phyloP scores from a whole-genome alignment of 2,797 vertebrate genomes.

The Pempheris klunzingeri region DNA sequence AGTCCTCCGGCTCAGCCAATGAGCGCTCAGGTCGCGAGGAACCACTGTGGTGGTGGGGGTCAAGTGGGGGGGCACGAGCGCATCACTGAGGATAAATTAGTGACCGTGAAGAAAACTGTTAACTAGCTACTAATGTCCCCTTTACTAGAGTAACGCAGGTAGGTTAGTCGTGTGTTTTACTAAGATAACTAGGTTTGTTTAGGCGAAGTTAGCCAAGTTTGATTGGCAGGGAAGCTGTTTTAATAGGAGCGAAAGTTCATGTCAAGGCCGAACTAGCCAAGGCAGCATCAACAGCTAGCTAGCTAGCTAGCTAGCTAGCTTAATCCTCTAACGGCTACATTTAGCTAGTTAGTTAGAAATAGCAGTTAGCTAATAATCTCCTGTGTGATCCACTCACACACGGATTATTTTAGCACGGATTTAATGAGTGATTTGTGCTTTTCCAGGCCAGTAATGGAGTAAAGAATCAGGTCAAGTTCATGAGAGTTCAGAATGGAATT shows the following conservation, averaged over 20 bases:
- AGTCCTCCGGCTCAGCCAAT: constrained; percentile 58
- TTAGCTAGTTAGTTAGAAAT: not conserved
- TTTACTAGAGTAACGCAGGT: constrained; percentile 22
- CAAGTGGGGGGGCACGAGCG: not conserved
- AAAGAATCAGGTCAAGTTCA: constrained; percentile 58
- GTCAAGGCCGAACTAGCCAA: constrained; percentile 8
- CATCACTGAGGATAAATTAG: not conserved
- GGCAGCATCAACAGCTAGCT: not conserved
- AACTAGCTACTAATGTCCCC: not conserved
- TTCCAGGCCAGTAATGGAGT: constrained; percentile 62
- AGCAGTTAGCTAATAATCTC: not conserved
- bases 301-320: constrained; percentile 46
- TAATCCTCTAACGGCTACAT: constrained; percentile 28
- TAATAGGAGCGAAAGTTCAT: not conserved
- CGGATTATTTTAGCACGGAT: no score
- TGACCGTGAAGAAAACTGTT: not conserved
- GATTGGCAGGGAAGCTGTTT: rapidly evolving
- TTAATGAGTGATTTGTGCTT: not conserved
- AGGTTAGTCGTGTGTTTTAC: not conserved
- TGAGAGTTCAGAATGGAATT: constrained; percentile 71
- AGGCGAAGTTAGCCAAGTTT: not conserved
- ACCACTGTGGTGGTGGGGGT: not conserved
- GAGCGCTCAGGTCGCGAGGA: constrained; percentile 40
- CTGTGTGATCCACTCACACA: rapidly evolving
- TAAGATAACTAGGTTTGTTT: not conserved